phyloP scores from a whole-genome alignment of 1,140 invertebrate species.

The Caenorhabditis remanei region DNA sequence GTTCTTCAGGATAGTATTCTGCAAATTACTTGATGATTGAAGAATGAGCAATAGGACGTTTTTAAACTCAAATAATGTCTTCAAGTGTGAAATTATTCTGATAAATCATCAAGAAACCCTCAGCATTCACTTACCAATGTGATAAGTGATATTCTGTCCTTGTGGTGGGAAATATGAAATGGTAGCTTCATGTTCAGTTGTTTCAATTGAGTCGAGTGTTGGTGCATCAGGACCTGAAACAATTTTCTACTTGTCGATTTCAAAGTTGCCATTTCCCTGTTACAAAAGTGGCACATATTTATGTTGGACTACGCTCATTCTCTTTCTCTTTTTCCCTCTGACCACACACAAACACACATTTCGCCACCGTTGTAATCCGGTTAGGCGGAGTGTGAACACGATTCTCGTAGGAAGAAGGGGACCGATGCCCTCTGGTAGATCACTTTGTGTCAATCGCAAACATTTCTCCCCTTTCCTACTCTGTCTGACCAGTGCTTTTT shows the following conservation, averaged over 20 bases:
- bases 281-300: conserved; percentile 12
- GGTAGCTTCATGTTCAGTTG: conserved; percentile 64
- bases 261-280: background rate
- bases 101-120: background rate
- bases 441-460: conserved; percentile 48
- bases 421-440: background rate
- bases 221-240: conserved; percentile 66
- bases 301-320: conserved; percentile 15
- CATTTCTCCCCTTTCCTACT: background rate
- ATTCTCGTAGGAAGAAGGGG: background rate
- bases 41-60: no score
- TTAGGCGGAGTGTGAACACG: conserved; percentile 36
- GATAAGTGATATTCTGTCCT: conserved; percentile 59
- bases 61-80: no score
- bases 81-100: background rate
- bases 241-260: background rate
- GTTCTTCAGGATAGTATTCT: conserved; percentile 67
- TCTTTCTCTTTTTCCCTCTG: background rate
- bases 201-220: conserved; percentile 65
- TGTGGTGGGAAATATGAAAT: conserved; percentile 67
- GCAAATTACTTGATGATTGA: background rate
- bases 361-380: conserved; percentile 43
- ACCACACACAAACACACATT: background rate
- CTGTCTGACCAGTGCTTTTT: conserved; percentile 9
- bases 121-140: conserved; percentile 57